Percentiles rank a stretch among this genome's conserved stretches.
Conservation (phyloP, 2,113 vertebrate species). For the Chionodraco myersi region DNA sequence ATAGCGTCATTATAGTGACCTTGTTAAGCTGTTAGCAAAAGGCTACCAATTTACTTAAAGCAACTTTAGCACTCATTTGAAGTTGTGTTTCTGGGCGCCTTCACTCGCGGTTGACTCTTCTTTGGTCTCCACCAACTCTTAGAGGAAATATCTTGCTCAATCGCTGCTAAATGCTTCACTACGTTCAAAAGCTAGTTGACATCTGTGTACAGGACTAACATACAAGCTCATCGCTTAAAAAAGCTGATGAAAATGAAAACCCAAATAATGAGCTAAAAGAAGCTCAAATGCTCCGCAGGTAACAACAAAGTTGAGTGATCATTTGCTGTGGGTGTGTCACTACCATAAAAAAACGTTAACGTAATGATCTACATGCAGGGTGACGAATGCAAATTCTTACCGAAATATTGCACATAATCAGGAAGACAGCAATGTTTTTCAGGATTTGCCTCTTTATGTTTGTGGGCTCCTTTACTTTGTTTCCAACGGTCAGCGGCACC, state of each 20-base stretch:
- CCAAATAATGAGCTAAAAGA: not conserved
- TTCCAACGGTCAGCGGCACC: slow-evolving; percentile 56
- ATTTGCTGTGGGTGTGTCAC: not conserved
- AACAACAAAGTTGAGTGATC: not conserved
- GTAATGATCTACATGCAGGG: not conserved
- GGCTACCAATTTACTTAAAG: not conserved
- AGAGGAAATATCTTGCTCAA: not conserved
- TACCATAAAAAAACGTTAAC: not conserved
- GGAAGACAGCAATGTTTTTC: slow-evolving; percentile 91
- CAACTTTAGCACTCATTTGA: not conserved
- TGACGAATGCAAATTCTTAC: slow-evolving; percentile 67
- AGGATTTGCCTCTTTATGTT: slow-evolving; percentile 86
- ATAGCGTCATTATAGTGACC: no score
- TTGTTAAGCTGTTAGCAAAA: no score
- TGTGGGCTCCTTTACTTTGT: slow-evolving; percentile 46
- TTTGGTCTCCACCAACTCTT: not conserved
- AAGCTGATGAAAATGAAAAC: not conserved
- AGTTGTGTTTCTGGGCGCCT: not conserved
- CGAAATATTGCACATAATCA: slow-evolving; percentile 89
- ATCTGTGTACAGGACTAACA: not conserved
- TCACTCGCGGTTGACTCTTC: not conserved
- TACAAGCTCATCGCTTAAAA: no score
- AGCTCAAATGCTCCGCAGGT: not conserved
- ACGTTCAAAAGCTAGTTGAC: not conserved
- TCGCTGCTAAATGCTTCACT: not conserved